Evolutionary conservation across 2,888 invertebrate genomes (phyloP).

Genomic region (Nysson spinosus): DNA sequence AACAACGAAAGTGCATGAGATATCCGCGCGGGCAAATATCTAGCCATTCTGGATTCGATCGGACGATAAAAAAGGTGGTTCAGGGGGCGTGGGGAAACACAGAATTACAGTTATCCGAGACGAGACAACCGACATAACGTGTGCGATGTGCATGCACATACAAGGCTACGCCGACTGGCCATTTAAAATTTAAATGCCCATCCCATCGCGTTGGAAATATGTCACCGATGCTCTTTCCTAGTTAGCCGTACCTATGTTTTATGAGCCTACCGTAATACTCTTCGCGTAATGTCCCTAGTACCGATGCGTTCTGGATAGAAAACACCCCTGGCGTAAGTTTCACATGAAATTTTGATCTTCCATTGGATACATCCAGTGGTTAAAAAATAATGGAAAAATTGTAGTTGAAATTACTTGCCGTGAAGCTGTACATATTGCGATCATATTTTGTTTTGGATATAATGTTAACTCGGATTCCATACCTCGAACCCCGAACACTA

Average conservation of each 20-base stretch:
- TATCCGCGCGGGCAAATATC: constrained; percentile 50
- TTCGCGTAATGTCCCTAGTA: no score
- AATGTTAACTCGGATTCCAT: no score
- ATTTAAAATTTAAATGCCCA: constrained; percentile 72
- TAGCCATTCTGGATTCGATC: constrained; percentile 47
- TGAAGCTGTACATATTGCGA: no score
- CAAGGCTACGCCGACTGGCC: constrained; percentile 63
- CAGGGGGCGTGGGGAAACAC: constrained; percentile 46
- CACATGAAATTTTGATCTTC: no score
- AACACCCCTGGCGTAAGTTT: no score
- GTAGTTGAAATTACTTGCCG: no score
- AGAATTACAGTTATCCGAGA: constrained; percentile 68
- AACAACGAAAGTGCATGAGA: constrained; percentile 40
- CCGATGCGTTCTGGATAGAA: no score
- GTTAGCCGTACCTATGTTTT: constrained; percentile 9
- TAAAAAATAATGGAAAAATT: no score
- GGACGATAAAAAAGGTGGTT: constrained; percentile 54
- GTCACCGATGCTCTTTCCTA: constrained; percentile 43
- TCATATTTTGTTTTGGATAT: no score
- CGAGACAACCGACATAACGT: constrained; percentile 34
- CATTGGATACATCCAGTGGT: no score
- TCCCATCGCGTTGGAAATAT: constrained; percentile 62
- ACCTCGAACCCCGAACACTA: no score
- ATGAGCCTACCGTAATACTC: constrained; percentile 2
- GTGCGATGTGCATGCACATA: constrained; percentile 53